Evolutionary conservation across 92 coral and sea anemone species (phyloP).

Genomic region (Actinernus sp.): DNA sequence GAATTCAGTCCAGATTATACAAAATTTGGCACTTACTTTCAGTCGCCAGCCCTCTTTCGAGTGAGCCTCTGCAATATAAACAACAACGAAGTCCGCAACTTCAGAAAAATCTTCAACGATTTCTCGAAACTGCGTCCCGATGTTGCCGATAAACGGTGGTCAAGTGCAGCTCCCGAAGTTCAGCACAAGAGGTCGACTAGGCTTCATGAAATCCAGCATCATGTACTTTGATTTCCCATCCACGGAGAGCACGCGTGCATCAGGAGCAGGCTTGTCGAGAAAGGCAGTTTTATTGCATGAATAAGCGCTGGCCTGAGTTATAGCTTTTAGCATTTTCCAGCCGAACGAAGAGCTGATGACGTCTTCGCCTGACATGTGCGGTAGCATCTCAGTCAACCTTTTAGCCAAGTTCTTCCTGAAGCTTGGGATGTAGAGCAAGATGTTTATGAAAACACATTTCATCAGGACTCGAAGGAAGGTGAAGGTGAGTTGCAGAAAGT

Average conservation of each 20-base stretch:
- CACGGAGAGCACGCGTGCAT: constrained; percentile 39
- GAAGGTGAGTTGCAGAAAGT: no score
- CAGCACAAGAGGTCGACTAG: constrained; percentile 74
- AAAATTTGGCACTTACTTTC: no score
- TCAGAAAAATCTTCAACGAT: constrained; percentile 74
- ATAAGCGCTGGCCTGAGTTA: background rate
- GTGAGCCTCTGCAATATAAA: constrained; percentile 85
- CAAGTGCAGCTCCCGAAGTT: constrained; percentile 93
- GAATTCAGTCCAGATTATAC: no score
- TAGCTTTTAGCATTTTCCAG: constrained; percentile 48
- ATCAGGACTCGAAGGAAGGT: no score
- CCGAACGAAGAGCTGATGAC: constrained; percentile 39
- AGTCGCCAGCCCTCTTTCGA: constrained; percentile 78
- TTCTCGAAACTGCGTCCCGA: constrained; percentile 72
- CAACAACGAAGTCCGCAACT: constrained; percentile 81
- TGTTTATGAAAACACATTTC: background rate
- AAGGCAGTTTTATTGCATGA: constrained; percentile 42
- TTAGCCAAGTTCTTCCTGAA: constrained; percentile 19
- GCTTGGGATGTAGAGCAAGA: constrained; percentile 9
- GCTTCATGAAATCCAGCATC: constrained; percentile 46
- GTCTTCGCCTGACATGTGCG: constrained; percentile 52
- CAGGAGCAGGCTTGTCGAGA: constrained; percentile 41
- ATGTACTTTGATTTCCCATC: constrained; percentile 32
- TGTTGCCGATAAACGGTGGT: constrained; percentile 81
- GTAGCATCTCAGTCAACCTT: constrained; percentile 21